Percentiles rank a stretch among this genome's conserved stretches.
Evolutionary conservation across 2,113 vertebrate genomes (phyloP).

Genomic region (Trichomycterus rosablanca): DNA sequence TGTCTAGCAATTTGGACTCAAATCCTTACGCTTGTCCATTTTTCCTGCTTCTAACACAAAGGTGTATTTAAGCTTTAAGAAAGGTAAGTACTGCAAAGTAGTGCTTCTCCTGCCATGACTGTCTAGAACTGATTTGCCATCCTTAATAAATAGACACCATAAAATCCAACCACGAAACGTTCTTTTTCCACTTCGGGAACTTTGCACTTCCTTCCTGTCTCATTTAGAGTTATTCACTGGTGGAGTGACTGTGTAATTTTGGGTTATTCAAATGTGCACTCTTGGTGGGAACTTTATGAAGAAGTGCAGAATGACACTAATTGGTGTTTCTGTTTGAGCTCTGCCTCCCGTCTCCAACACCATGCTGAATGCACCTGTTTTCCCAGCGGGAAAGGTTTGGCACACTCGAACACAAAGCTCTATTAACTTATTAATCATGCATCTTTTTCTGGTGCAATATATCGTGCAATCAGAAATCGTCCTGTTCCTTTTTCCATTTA

Average conservation of each 20-base stretch:
- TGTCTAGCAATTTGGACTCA: no score
- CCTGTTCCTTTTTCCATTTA: no score
- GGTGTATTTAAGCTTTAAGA: slow-evolving; percentile 36
- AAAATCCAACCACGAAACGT: slow-evolving; percentile 16
- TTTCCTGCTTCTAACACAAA: slow-evolving; percentile 21
- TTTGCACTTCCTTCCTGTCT: slow-evolving; percentile 26
- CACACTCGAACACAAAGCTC: not conserved
- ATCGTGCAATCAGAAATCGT: no score
- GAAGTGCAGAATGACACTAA: slow-evolving; percentile 32
- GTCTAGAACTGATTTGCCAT: slow-evolving; percentile 19
- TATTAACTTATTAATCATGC: not conserved
- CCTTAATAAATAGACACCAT: slow-evolving; percentile 15
- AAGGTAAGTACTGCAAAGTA: slow-evolving; percentile 31
- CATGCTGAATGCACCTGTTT: slow-evolving; percentile 40
- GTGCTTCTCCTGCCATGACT: slow-evolving; percentile 10
- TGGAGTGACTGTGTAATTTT: slow-evolving; percentile 31
- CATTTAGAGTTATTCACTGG: slow-evolving; percentile 33
- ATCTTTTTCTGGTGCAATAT: slow-evolving; percentile 3
- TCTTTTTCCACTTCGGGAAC: slow-evolving; percentile 20
- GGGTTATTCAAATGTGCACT: slow-evolving; percentile 31
- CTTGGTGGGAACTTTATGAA: slow-evolving; percentile 14
- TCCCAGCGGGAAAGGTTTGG: slow-evolving; percentile 14
- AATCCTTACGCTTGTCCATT: no score
- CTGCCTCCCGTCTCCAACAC: slow-evolving; percentile 10
- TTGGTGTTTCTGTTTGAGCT: slow-evolving; percentile 24